Evolutionary conservation across 2,113 vertebrate species (phyloP).

Genomic region (Zonotrichia leucophrys): DNA sequence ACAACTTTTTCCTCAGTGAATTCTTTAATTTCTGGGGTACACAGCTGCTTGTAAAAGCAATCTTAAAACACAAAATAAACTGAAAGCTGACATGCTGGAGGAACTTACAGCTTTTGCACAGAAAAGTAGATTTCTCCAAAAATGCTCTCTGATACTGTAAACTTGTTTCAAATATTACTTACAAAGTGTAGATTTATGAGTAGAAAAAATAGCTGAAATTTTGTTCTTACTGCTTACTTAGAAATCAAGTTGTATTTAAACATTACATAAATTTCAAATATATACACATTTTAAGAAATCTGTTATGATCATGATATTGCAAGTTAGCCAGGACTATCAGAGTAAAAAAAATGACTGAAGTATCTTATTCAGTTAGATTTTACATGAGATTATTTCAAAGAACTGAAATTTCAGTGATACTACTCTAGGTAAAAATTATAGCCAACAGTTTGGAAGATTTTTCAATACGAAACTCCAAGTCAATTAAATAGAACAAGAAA

Average conservation of each 20-base stretch:
- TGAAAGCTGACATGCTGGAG: not conserved
- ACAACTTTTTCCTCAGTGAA: not conserved
- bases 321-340: conserved; percentile 16
- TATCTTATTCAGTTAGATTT: not conserved
- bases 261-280: conserved; percentile 42
- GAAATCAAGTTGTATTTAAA: conserved; percentile 57
- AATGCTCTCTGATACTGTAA: not conserved
- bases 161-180: conserved; percentile 27
- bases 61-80: conserved; percentile 10
- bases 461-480: not conserved
- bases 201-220: conserved; percentile 61
- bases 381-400: conserved; percentile 8
- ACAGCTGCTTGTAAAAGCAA: not conserved
- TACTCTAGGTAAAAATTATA: conserved; percentile 11
- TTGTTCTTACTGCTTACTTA: conserved; percentile 28
- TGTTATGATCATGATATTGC: not conserved
- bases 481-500: not conserved
- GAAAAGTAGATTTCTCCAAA: conserved; percentile 27
- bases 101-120: not conserved
- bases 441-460: not conserved
- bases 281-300: conserved; percentile 45
- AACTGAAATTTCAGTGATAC: conserved; percentile 19
- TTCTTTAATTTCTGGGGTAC: conserved; percentile 14
- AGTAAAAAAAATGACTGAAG: conserved; percentile 40
- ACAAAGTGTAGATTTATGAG: conserved; percentile 29